Evolutionary conservation across 1,140 invertebrate species (phyloP).

Genomic region (Drosophila willistoni): DNA sequence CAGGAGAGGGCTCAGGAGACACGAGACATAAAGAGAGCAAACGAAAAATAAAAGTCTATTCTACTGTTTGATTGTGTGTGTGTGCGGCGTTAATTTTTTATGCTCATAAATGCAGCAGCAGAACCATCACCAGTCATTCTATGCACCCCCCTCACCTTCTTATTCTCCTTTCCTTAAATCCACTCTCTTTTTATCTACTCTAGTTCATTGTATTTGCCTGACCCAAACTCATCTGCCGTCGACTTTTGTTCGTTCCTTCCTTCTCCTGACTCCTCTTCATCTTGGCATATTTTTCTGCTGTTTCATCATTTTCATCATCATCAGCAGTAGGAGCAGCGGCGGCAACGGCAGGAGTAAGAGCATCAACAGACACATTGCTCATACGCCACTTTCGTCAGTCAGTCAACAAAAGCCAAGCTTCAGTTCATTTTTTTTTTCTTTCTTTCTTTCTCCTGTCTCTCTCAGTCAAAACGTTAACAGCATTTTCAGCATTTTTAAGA

Average conservation of each 20-base stretch:
- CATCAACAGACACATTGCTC: conserved; percentile 59
- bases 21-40: conserved; percentile 5
- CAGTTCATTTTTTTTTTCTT: conserved; percentile 61
- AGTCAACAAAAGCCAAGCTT: conserved; percentile 63
- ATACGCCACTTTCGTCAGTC: conserved; percentile 70
- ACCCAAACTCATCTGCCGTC: not conserved
- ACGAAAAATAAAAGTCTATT: conserved; percentile 9
- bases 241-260: not conserved
- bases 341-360: not conserved
- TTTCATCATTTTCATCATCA: conserved; percentile 80
- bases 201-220: conserved; percentile 80
- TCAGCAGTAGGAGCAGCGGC: not conserved
- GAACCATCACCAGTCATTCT: conserved; percentile 1
- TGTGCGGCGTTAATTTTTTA: conserved; percentile 76
- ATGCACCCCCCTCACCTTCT: not conserved
- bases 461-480: conserved; percentile 72
- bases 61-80: conserved; percentile 46
- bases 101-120: conserved; percentile 71
- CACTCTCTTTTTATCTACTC: conserved; percentile 23
- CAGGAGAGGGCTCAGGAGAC: conserved; percentile 32
- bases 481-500: conserved; percentile 80
- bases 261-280: not conserved
- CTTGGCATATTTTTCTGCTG: conserved; percentile 73
- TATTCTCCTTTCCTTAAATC: not conserved
- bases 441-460: conserved; percentile 34